Evolutionary conservation across 2,113 vertebrate genomes (phyloP).

Genomic region (Malaclemys terrapin): DNA sequence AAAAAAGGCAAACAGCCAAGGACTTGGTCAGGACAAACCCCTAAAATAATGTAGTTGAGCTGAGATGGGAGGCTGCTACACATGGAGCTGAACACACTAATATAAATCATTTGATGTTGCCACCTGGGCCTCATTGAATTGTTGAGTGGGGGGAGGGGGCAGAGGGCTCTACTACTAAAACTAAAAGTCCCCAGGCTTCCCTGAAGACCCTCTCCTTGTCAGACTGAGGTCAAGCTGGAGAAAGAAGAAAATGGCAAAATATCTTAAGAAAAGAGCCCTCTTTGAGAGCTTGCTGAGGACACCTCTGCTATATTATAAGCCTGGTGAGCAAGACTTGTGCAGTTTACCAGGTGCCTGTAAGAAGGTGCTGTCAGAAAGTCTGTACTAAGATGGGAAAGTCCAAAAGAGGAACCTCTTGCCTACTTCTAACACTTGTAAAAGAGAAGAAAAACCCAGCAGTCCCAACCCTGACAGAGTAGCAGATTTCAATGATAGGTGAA

Average conservation of each 20-base stretch:
- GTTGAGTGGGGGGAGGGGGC: no score
- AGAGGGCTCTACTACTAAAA: no score
- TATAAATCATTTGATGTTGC: not conserved
- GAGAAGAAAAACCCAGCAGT: not conserved
- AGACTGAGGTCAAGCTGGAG: not conserved
- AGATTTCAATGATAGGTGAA: not conserved
- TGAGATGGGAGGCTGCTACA: not conserved
- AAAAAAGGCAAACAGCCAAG: not conserved
- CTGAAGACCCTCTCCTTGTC: not conserved
- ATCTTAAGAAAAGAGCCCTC: not conserved
- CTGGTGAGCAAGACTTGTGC: not conserved
- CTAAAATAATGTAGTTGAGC: not conserved
- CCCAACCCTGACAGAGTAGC: not conserved
- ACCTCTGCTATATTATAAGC: not conserved
- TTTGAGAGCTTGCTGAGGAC: not conserved
- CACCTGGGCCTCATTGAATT: fast-evolving
- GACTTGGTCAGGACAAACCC: not conserved
- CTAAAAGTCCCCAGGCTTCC: not conserved
- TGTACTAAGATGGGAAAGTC: not conserved
- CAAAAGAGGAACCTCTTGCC: not conserved
- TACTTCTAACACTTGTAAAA: not conserved
- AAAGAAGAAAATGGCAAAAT: not conserved
- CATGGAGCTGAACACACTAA: not conserved
- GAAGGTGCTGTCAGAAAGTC: not conserved
- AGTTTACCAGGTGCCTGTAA: not conserved